Evolutionary conservation across 2,797 vertebrate genomes (phyloP).

Genomic region (Macroramphosus scolopax): DNA sequence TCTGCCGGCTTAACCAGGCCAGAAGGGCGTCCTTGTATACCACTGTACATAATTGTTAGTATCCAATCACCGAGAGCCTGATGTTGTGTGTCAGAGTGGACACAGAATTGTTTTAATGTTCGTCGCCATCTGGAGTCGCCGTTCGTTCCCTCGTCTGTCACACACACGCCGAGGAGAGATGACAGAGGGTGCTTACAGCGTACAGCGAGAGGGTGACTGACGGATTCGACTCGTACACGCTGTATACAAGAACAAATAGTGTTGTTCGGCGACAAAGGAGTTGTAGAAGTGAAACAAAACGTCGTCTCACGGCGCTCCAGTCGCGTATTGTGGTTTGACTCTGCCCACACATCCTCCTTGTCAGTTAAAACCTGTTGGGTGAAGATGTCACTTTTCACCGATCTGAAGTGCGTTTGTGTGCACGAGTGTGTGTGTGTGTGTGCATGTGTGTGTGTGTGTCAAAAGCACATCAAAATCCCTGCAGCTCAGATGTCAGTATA

Average conservation of each 20-base stretch:
- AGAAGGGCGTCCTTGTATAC: neutral
- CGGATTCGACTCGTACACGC: neutral
- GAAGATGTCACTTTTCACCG: neutral
- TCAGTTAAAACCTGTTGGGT: constrained; percentile 8
- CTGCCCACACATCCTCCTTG: constrained; percentile 2
- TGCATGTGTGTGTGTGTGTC: constrained; percentile 23
- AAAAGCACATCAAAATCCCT: constrained; percentile 29
- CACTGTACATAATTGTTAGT: neutral
- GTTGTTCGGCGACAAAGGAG: neutral
- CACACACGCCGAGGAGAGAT: constrained; percentile 5
- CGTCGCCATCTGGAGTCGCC: constrained; percentile 6
- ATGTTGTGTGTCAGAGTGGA: neutral
- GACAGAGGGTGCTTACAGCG: neutral
- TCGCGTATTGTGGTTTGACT: constrained; percentile 4
- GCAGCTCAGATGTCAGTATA: constrained; percentile 53
- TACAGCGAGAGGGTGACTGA: neutral
- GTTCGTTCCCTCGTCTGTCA: constrained; percentile 9
- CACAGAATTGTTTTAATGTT: neutral
- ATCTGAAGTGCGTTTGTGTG: constrained; percentile 1
- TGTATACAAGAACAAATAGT: neutral
- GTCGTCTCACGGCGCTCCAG: neutral
- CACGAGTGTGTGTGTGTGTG: neutral
- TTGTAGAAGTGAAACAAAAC: neutral
- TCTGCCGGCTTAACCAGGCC: constrained; percentile 5
- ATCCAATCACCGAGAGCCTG: neutral